Conservation (phyloP, 2,113 vertebrate species). For the Turnix velox region DNA sequence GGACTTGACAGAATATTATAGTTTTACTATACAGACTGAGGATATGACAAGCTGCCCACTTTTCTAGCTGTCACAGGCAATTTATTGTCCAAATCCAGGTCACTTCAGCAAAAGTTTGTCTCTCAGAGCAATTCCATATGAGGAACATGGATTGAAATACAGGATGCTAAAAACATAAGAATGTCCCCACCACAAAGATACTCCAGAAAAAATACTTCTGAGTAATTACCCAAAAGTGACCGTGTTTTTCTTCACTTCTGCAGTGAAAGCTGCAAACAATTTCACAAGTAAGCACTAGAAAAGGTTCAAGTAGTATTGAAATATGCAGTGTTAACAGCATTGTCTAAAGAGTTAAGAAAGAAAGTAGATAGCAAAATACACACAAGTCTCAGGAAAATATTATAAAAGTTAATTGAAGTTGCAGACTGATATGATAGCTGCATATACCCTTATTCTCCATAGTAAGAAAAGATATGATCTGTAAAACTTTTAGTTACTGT, state of each 20-base stretch:
- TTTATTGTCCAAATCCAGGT: rapidly evolving
- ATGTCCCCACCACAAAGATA: background rate
- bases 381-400: background rate
- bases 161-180: background rate
- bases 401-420: background rate
- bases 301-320: background rate
- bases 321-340: background rate
- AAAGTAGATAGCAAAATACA: background rate
- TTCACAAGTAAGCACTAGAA: background rate
- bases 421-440: background rate
- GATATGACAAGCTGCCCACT: background rate
- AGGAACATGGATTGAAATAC: background rate
- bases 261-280: background rate
- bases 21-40: rapidly evolving
- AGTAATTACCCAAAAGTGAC: background rate
- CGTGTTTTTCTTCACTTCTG: background rate
- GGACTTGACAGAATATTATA: background rate
- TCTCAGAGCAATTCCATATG: background rate
- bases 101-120: background rate
- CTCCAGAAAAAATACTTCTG: background rate
- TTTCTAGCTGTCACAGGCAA: background rate
- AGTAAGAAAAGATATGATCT: background rate
- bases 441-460: background rate
- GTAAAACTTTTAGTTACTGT: background rate
- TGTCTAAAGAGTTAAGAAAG: background rate